A percentile compares a stretch with the other conserved stretches of the same genome.
These are phyloP conservation scores for Suricata suricatta DNA, from an alignment of 2,113 vertebrate species.

Conservation along the genomic window DNA sequence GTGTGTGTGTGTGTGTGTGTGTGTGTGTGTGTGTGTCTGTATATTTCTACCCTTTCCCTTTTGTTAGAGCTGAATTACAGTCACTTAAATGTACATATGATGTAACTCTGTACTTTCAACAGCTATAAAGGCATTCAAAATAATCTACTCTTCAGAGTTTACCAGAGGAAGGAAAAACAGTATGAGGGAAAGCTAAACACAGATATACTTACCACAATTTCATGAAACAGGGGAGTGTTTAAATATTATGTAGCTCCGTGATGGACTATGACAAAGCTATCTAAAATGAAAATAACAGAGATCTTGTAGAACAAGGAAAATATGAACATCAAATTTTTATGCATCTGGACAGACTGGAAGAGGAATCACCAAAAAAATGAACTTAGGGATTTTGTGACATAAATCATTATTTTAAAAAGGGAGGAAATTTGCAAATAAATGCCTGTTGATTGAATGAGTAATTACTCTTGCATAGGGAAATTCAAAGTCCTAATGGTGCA, in stretches of 20 bases:
- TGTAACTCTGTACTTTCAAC: not conserved
- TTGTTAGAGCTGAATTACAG: not conserved
- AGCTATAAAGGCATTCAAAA: not conserved
- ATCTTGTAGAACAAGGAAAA: slow-evolving; percentile 43
- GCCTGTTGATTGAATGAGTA: slow-evolving; percentile 27
- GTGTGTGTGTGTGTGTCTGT: not conserved
- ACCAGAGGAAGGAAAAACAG: not conserved
- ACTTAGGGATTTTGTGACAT: not conserved
- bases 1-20: not conserved
- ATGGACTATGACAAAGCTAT: slow-evolving; percentile 20
- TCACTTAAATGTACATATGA: not conserved
- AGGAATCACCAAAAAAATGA: not conserved
- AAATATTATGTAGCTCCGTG: not conserved
- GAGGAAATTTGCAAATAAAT: slow-evolving; percentile 12
- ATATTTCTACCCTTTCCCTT: not conserved
- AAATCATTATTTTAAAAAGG: slow-evolving; percentile 34
- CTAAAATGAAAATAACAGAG: not conserved
- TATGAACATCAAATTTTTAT: not conserved
- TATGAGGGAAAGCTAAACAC: not conserved
- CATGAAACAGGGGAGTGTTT: not conserved
- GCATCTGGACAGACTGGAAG: not conserved
- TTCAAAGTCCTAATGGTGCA: not conserved
- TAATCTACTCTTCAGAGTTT: not conserved
- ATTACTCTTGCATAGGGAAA: not conserved
- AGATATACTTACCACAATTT: slow-evolving; percentile 6